phyloP scores from a whole-genome alignment of 2,888 invertebrate species.

The Branchipolynoe longqiensis region DNA sequence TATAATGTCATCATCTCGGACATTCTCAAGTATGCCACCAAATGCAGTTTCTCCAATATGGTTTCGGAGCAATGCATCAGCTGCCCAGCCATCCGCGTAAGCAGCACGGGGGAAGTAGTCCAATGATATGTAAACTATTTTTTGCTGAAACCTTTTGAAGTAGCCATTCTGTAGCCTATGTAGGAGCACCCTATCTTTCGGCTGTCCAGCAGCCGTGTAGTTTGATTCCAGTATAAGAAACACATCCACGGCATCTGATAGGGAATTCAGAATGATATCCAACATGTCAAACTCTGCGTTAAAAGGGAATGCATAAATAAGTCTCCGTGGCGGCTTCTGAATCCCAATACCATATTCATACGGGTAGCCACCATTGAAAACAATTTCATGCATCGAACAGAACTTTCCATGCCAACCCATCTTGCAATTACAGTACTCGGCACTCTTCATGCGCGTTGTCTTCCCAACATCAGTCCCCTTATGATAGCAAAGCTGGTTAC shows the following conservation, averaged over 20 bases:
- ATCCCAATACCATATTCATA: slow-evolving; percentile 37
- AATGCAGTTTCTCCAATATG: slow-evolving; percentile 54
- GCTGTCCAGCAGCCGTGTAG: slow-evolving; percentile 74
- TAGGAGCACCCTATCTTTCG: slow-evolving; percentile 80
- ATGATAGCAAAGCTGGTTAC: background rate
- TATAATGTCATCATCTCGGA: slow-evolving; percentile 79
- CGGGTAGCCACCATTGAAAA: slow-evolving; percentile 43
- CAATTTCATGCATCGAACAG: slow-evolving; percentile 54
- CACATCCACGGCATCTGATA: slow-evolving; percentile 85
- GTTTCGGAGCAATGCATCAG: slow-evolving; percentile 68
- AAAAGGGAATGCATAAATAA: slow-evolving; percentile 60
- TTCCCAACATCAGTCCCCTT: slow-evolving; percentile 26
- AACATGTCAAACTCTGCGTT: slow-evolving; percentile 60
- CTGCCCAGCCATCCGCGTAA: slow-evolving; percentile 69
- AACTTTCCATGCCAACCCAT: slow-evolving; percentile 57
- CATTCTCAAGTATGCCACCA: slow-evolving; percentile 26
- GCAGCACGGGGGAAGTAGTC: slow-evolving; percentile 70
- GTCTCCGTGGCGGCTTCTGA: slow-evolving; percentile 30
- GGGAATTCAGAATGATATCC: slow-evolving; percentile 84
- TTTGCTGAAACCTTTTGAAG: slow-evolving; percentile 83
- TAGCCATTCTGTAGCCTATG: slow-evolving; percentile 83
- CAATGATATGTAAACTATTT: slow-evolving; percentile 83
- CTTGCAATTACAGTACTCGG: slow-evolving; percentile 14
- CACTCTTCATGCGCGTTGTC: background rate
- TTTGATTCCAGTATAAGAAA: slow-evolving; percentile 84